These are phyloP conservation scores for Dendronephthya gigantea DNA, from an alignment of 64 coral and sea anemone genomes.

Conservation along the genomic window DNA sequence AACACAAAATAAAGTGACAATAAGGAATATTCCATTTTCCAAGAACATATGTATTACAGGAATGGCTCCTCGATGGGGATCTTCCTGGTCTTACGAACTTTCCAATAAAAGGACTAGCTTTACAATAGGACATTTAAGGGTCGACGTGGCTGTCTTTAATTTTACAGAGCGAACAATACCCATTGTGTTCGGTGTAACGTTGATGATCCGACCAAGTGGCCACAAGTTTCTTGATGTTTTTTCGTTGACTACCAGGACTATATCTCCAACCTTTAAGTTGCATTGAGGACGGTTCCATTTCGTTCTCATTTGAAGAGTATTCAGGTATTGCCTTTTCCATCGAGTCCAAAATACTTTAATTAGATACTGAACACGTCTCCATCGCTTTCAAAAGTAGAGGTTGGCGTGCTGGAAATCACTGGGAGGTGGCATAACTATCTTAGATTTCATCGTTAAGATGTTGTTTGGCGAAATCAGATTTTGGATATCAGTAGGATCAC, in stretches of 20 bases:
- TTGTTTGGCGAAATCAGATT: not conserved
- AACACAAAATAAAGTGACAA: too few relatives aligned
- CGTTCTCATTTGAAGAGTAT: slow-evolving; percentile 5
- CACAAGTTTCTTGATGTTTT: slow-evolving; percentile 1
- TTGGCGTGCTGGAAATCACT: not conserved
- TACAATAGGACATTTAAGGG: not conserved
- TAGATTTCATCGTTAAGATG: slow-evolving; percentile 12
- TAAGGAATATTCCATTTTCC: too few relatives aligned
- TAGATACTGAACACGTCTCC: not conserved
- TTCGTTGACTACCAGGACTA: not conserved
- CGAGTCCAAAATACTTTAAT: not conserved
- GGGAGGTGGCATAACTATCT: slow-evolving; percentile 7
- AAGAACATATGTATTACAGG: too few relatives aligned
- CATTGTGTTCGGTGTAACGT: not conserved
- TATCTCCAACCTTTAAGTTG: not conserved
- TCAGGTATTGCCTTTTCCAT: slow-evolving; percentile 5
- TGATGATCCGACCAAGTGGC: not conserved
- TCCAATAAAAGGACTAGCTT: not conserved
- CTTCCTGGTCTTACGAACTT: not conserved
- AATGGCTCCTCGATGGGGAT: not conserved
- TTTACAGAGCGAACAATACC: slow-evolving; percentile 7
- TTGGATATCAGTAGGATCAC: not conserved
- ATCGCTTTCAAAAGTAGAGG: not conserved
- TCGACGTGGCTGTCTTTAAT: not conserved
- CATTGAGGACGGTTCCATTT: not conserved